Base-by-base conservation (phyloP, 2,797 vertebrate genomes). In the Scyliorhinus canicula region DNA sequence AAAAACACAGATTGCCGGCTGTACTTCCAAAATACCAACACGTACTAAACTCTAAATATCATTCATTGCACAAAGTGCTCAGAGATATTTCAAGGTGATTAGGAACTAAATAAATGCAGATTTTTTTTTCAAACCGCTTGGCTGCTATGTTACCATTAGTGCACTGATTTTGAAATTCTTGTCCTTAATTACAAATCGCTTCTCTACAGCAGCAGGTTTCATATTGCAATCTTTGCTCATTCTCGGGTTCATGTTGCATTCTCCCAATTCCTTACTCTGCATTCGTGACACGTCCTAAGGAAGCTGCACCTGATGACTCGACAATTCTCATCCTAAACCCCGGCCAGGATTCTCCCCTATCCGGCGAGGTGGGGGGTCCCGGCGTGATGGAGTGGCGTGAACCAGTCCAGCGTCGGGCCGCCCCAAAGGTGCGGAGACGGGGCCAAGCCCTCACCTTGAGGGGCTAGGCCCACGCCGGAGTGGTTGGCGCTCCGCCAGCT, bases 1-100 rank as follows among this genome's bases (percentile, higher is more conserved):
- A 40, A 91, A 65, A 65, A 91, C 88, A 90, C 88, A 65, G n/a
- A 44, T 14, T 52, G 52, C 3, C 85, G 16, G 26, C 52, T 52
- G 85, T 88, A 28, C 57, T 88, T 50, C 85, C 52, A 86, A 86
- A 31, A 63, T 63, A 91, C 88, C 57, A 63, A 63, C 88, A 60
- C 35, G n/a, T 8, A 44, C 88, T 26, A 60, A 52, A 82, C 79
- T 47, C 52, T 7, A 57, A 31, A n/a, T 60, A 60, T 35, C 16
- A 88, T 57, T 57, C 57, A 91, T 19, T 91, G 52, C 35, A n/a
- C 35, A n/a, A 60, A 40, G 19, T 91, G 88, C n/a, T 40, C n/a
- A 6, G 11, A 9, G n/a, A 65, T 91, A 40, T 26, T 40, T 91
- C 60, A 63, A 91, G 57, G 40, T 82, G 79, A 91, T 63, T 65